Percentiles rank a stretch among this genome's conserved stretches.
Evolutionary conservation across 2,888 invertebrate genomes (phyloP).

Genomic region (Dioctria rufipes): DNA sequence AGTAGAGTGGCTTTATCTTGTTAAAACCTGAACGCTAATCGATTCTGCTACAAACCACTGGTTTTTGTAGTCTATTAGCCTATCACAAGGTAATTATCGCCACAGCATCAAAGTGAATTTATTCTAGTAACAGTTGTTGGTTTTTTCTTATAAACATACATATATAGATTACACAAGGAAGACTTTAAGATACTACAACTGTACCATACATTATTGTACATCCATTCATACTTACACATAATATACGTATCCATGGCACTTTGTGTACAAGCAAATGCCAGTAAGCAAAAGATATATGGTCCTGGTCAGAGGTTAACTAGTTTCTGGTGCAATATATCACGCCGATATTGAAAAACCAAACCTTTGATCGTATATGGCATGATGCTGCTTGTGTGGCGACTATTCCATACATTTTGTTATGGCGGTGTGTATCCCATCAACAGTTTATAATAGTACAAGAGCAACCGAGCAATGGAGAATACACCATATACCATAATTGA

Average conservation of each 20-base stretch:
- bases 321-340: constrained; percentile 59
- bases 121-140: constrained; percentile 45
- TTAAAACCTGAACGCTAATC: constrained; percentile 33
- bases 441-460: too few relatives aligned
- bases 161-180: too few relatives aligned
- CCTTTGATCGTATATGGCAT: constrained; percentile 47
- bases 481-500: constrained; percentile 34
- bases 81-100: constrained; percentile 55
- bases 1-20: constrained; percentile 28
- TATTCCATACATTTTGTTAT: constrained; percentile 22
- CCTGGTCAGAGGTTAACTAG: constrained; percentile 58
- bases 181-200: too few relatives aligned
- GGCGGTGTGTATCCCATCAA: neutral
- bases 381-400: constrained; percentile 40
- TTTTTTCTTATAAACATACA: neutral
- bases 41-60: constrained; percentile 46
- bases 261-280: constrained; percentile 18
- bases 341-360: constrained; percentile 56
- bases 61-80: constrained; percentile 44
- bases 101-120: constrained; percentile 45
- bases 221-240: too few relatives aligned
- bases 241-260: neutral
- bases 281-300: constrained; percentile 53
- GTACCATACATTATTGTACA: too few relatives aligned
- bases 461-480: constrained; percentile 12